Evolutionary conservation across 2,888 invertebrate genomes (phyloP), one percentile per base, ranked within the genome.

Genomic region (Pollenia griseotomentosa): DNA sequence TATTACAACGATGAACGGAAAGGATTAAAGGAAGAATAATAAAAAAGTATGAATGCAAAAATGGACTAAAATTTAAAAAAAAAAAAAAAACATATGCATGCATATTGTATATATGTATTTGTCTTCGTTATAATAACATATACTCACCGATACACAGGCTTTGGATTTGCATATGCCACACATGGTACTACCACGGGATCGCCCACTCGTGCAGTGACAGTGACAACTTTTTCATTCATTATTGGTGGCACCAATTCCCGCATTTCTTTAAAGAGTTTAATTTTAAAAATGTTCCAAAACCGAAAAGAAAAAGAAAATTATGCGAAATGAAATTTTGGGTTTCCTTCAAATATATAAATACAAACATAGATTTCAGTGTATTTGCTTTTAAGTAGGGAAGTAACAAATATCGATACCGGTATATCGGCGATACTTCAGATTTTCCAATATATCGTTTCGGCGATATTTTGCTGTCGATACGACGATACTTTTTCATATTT

Each of bases 151-250:
- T 95, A 94, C 79, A 92, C 92, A 12, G 95, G 95, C 19, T 94
- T 94, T 11, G 95, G 95, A 92, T 94, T 95, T 16, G 95, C 95
- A 90, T 95, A 95, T 33, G 95, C 95, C 53, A 95, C 95, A 92
- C 95, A 96, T 8, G 95, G 94, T 75, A 95, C 93, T 57, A 95
- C 95, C 53, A 95, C 93, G 42, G 94, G 94, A 89, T 95, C 94
- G 78, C 95, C 94, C 77, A 94, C 92, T 78, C 94, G 93, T 42
- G 94, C 93, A 59, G 94, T 93, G 82, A 94, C 89, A 71, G 93
- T 92, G n/a, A 94, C 91, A 83, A 94, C 92, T 90, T 94, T 94
- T 89, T 95, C 95, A 89, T 94, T 94, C 92, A 95, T 94, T 89
- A 95, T 95, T 59, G 95, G 95, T 79, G 95, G 95, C 87, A 95